These are phyloP conservation scores for Aphyosemion australe DNA, from an alignment of 2,113 vertebrate genomes.

Conservation along the genomic window DNA sequence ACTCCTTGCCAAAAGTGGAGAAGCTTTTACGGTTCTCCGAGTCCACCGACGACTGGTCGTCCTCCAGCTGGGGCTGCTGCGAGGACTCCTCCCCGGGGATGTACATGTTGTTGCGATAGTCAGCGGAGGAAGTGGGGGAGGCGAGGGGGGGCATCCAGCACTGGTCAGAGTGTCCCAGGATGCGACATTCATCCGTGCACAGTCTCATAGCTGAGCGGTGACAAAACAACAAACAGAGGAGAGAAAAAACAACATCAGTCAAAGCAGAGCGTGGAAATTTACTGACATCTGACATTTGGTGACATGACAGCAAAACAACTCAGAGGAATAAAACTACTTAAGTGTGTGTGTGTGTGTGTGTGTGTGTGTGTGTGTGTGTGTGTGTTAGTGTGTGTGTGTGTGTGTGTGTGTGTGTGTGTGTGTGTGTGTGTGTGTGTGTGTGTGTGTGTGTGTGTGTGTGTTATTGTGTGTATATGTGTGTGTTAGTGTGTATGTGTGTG, in stretches of 20 bases:
- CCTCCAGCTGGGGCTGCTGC: slow-evolving; percentile 79
- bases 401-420: too few relatives aligned
- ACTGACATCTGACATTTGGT: neutral
- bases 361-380: too few relatives aligned
- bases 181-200: slow-evolving; percentile 94
- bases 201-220: slow-evolving; percentile 86
- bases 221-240: neutral
- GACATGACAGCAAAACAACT: slow-evolving; percentile 10
- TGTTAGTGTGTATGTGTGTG: too few relatives aligned
- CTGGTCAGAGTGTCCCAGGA: slow-evolving; percentile 96
- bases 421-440: too few relatives aligned
- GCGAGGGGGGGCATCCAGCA: slow-evolving; percentile 98
- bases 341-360: too few relatives aligned
- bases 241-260: slow-evolving; percentile 3
- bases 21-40: slow-evolving; percentile 91
- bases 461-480: too few relatives aligned
- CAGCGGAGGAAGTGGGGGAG: slow-evolving; percentile 83
- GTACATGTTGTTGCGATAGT: slow-evolving; percentile 96
- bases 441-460: too few relatives aligned
- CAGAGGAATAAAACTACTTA: neutral
- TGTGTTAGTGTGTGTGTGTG: too few relatives aligned
- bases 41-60: slow-evolving; percentile 82
- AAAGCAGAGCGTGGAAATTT: neutral
- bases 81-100: slow-evolving; percentile 91
- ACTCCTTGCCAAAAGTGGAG: slow-evolving; percentile 95